Percentiles rank a stretch among this genome's conserved stretches.
Evolutionary conservation across 2,797 vertebrate species (phyloP).

Genomic region (Sebastes kiyomatsui): DNA sequence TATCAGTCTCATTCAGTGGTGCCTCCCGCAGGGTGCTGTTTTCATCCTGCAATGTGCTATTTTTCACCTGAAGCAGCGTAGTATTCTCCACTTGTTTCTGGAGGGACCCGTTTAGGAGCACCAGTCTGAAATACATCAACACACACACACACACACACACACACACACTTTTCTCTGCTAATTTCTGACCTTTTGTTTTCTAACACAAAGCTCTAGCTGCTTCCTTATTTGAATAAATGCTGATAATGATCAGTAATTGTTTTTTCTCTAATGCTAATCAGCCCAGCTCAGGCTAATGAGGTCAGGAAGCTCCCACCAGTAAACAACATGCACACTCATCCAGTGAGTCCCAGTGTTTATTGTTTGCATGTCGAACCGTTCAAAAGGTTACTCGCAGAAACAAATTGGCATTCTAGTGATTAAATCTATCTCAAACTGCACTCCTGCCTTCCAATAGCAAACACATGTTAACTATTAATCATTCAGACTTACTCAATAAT

Average conservation of each 20-base stretch:
- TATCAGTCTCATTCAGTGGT: background rate
- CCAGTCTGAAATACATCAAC: background rate
- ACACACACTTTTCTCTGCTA: constrained; percentile 5
- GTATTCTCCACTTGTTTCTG: too few relatives aligned
- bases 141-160: background rate
- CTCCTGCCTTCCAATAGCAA: too few relatives aligned
- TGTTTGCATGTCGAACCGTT: background rate
- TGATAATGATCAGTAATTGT: constrained; percentile 70
- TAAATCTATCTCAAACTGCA: background rate
- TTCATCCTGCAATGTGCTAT: too few relatives aligned
- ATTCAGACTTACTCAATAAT: too few relatives aligned
- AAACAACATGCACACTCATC: constrained; percentile 45
- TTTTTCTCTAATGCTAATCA: constrained; percentile 62
- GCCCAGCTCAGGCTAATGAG: constrained; percentile 54
- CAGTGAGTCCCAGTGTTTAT: constrained; percentile 1
- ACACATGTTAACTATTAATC: too few relatives aligned
- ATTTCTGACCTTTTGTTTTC: constrained; percentile 65
- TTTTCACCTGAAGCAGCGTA: too few relatives aligned
- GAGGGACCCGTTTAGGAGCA: too few relatives aligned
- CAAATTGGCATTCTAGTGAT: background rate
- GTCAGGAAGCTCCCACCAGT: constrained; percentile 58
- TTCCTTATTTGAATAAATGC: constrained; percentile 62
- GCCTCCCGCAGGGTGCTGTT: too few relatives aligned
- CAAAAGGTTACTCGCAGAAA: constrained; percentile 22
- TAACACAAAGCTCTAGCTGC: constrained; percentile 40